Evolutionary conservation across 2,888 invertebrate genomes (phyloP).

Genomic region (Trichopoda pennipes): DNA sequence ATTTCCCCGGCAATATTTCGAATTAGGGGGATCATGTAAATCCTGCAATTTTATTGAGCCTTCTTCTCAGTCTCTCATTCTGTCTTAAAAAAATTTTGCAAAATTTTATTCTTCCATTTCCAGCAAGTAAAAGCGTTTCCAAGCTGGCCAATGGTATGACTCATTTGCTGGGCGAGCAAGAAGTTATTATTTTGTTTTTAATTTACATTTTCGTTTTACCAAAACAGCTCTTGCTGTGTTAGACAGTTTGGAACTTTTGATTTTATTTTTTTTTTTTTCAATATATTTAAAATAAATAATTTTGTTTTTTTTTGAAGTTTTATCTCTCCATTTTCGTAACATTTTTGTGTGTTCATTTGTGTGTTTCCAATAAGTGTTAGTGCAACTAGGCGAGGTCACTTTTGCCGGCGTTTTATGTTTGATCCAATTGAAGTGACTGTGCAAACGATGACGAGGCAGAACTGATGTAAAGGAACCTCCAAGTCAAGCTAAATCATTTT

Average conservation of each 20-base stretch:
- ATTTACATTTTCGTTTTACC: constrained; percentile 24
- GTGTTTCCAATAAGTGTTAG: constrained; percentile 58
- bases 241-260: constrained; percentile 68
- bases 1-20: too few species aligned
- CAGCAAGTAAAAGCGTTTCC: neutral
- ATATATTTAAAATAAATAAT: too few species aligned
- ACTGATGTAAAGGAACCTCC: constrained; percentile 55
- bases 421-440: constrained; percentile 69
- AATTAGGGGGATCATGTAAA: too few species aligned
- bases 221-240: constrained; percentile 63
- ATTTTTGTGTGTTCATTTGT: constrained; percentile 31
- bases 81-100: too few species aligned
- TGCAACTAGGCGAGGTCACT: constrained; percentile 67
- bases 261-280: constrained; percentile 58
- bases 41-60: too few species aligned
- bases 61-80: too few species aligned
- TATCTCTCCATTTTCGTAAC: constrained; percentile 42
- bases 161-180: constrained; percentile 30
- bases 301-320: constrained; percentile 18
- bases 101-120: too few species aligned
- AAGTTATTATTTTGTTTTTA: constrained; percentile 35
- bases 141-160: constrained; percentile 21
- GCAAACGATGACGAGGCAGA: constrained; percentile 67
- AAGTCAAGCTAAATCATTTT: constrained; percentile 54
- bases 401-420: constrained; percentile 65